phyloP scores from a whole-genome alignment of 2,113 vertebrate species.

The Lutjanus erythropterus region DNA sequence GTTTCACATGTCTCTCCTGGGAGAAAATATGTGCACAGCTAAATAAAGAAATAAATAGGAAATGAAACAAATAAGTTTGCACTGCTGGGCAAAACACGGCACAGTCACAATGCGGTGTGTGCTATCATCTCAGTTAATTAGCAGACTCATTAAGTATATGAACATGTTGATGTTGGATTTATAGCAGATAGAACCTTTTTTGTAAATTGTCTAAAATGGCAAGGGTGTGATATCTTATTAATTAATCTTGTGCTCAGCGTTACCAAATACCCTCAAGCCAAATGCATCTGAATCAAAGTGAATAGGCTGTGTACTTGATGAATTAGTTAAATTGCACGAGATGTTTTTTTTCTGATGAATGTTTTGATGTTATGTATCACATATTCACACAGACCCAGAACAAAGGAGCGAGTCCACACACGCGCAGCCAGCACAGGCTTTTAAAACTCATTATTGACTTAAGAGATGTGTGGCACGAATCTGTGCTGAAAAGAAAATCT shows the following conservation, averaged over 20 bases:
- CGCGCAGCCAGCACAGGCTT: background rate
- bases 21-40: conserved; percentile 68
- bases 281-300: conserved; percentile 60
- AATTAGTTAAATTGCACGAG: conserved; percentile 56
- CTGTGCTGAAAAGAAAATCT: conserved; percentile 6
- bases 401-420: background rate
- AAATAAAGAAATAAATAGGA: conserved; percentile 68
- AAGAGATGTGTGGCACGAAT: conserved; percentile 20
- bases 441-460: conserved; percentile 16
- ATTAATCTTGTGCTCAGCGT: conserved; percentile 78
- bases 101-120: conserved; percentile 51
- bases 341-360: conserved; percentile 48
- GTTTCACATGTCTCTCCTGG: conserved; percentile 62
- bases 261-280: conserved; percentile 74
- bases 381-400: background rate
- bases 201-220: conserved; percentile 77
- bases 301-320: conserved; percentile 41
- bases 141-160: conserved; percentile 75
- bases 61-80: conserved; percentile 68
- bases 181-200: conserved; percentile 55
- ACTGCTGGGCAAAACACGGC: conserved; percentile 69
- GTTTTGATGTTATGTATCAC: conserved; percentile 46
- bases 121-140: conserved; percentile 77
- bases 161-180: conserved; percentile 74
- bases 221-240: conserved; percentile 79